phyloP scores from a whole-genome alignment of 2,113 vertebrate genomes.

The Lipophrys pholis region DNA sequence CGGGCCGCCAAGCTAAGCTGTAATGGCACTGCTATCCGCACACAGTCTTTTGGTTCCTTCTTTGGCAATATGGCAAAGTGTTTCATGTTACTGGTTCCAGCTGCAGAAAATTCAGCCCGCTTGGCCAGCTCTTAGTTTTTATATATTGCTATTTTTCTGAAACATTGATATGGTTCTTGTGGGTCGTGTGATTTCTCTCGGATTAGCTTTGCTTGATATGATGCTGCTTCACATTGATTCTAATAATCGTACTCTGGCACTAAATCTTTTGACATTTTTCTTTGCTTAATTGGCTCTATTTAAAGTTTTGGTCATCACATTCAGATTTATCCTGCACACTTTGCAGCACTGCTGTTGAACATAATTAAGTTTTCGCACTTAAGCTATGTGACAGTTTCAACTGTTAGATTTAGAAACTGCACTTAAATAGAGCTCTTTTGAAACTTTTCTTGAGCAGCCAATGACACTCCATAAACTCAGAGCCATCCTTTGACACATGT shows the following conservation, averaged over 20 bases:
- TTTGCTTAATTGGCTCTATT: background rate
- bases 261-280: background rate
- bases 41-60: background rate
- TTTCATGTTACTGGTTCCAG: constrained; percentile 6
- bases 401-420: constrained; percentile 19
- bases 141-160: background rate
- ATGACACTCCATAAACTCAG: constrained; percentile 4
- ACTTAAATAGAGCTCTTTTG: constrained; percentile 2
- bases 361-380: background rate
- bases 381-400: background rate
- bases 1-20: constrained; percentile 15
- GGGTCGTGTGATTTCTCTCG: background rate
- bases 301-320: background rate
- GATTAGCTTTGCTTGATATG: background rate
- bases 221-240: background rate
- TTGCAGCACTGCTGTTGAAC: no score
- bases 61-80: background rate
- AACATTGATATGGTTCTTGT: constrained; percentile 6
- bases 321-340: background rate
- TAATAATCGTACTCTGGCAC: background rate
- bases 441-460: constrained; percentile 13
- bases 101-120: background rate
- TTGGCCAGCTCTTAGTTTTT: background rate
- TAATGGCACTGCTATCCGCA: constrained; percentile 3
- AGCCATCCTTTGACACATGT: constrained; percentile 9